These are phyloP conservation scores for Ailuropoda melanoleuca DNA, from an alignment of 2,113 vertebrate species.

Conservation along the genomic window DNA sequence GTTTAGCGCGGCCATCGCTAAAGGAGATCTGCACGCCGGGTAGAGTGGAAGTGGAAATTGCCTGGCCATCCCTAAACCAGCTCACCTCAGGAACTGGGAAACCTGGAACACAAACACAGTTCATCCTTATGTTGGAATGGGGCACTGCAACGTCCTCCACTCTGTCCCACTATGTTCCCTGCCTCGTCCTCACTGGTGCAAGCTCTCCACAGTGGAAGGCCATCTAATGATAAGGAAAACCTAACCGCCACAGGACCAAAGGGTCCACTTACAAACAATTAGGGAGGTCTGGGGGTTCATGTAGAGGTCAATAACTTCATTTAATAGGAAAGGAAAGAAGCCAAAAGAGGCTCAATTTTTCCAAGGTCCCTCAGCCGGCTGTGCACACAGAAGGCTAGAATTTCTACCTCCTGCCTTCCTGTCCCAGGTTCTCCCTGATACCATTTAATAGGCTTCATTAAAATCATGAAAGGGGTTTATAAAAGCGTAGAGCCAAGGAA, in stretches of 20 bases:
- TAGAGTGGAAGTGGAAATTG: conserved; percentile 93
- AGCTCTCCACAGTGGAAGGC: not conserved
- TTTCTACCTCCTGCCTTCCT: not conserved
- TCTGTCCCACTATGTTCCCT: accelerated
- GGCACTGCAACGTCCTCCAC: not conserved
- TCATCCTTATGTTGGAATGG: not conserved
- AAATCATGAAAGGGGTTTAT: not conserved
- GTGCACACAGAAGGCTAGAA: not conserved
- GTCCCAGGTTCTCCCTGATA: not conserved
- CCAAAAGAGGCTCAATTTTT: not conserved
- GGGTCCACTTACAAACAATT: not conserved
- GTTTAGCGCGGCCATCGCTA: conserved; percentile 98
- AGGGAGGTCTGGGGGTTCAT: not conserved
- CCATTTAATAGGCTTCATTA: not conserved
- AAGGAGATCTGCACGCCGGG: conserved; percentile 98
- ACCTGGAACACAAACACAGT: conserved; percentile 84
- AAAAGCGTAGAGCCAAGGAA: not conserved
- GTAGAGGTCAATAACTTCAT: not conserved
- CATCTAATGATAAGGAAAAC: not conserved
- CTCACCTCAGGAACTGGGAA: conserved; percentile 99
- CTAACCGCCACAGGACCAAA: not conserved
- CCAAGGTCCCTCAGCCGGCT: not conserved
- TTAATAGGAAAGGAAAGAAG: not conserved
- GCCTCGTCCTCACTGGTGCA: not conserved
- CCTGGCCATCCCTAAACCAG: conserved; percentile 99